Percentiles rank a stretch among this genome's conserved stretches.
Conservation (phyloP, 2,888 invertebrate species). For the Coelinius sp. region DNA sequence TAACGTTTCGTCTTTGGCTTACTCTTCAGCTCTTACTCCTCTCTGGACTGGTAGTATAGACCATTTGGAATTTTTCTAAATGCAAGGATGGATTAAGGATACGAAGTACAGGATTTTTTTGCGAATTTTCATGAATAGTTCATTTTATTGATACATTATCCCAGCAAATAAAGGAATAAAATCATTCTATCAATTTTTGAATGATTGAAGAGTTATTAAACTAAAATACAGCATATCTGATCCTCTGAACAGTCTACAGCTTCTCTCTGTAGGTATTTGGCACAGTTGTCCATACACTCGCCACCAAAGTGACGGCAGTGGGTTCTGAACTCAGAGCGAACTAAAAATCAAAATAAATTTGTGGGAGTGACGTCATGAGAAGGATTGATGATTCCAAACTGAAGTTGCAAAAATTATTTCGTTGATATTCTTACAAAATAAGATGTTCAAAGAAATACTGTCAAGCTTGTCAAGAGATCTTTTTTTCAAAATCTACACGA, state of each 20-base stretch:
- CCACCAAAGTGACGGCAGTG: constrained; percentile 57
- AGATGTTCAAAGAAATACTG: too few species aligned
- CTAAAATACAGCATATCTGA: constrained; percentile 50
- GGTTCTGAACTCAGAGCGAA: constrained; percentile 49
- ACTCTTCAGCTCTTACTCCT: constrained; percentile 21
- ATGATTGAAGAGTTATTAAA: constrained; percentile 37
- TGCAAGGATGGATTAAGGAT: not conserved
- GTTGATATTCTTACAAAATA: too few species aligned
- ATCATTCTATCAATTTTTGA: too few species aligned
- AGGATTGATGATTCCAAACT: too few species aligned
- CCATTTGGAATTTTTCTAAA: constrained; percentile 14
- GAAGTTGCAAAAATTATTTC: too few species aligned
- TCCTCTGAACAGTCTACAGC: constrained; percentile 44
- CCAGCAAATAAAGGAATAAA: too few species aligned
- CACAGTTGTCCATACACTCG: constrained; percentile 51
- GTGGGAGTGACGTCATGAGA: not conserved
- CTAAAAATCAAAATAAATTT: constrained; percentile 46
- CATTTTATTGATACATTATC: too few species aligned
- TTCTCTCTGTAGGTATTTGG: not conserved
- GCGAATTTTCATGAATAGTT: too few species aligned
- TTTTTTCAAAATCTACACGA: too few species aligned
- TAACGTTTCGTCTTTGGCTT: constrained; percentile 31
- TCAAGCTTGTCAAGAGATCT: not conserved
- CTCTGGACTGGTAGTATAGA: constrained; percentile 6
- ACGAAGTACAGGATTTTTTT: too few species aligned